Evolutionary conservation across 1,140 invertebrate genomes (phyloP), one percentile per base, ranked within the genome.

Genomic region (Gonioctena quinquepunctata): DNA sequence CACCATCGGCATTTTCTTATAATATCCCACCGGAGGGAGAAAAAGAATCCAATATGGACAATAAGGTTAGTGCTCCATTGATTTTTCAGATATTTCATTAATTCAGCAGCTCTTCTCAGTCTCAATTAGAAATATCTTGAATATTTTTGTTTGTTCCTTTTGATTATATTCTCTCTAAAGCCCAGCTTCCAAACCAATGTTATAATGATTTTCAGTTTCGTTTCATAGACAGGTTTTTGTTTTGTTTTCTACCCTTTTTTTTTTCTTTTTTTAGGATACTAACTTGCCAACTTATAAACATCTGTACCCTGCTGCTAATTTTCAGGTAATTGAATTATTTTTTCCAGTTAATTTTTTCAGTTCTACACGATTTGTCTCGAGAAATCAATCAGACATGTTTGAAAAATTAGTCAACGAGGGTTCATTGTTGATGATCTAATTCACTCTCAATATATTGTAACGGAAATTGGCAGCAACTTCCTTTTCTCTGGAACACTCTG

Each of bases 1-100:
- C n/a, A n/a, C n/a, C n/a, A n/a, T n/a, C n/a, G n/a, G 85, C 89
- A 16, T 90, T 91, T 82, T 89, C 88, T 0, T 94, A 93, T 71
- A 91, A 92, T 72, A 89, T 93, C 79, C 92, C 92, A 72, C 88
- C 88, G 7, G 84, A 80, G 22, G 84, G 87, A 70, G 84, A 83
- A 7, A 89, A 90, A 74, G 87, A 86, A 79, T 81, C 88, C 4
- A 90, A 87, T 76, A 89, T 87, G 66, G 86, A 87, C 78, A 89
- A 89, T 67, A 52, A 64, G 61, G 81, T 82, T 75, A 80, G 76
- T 72, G 19, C 54, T n/a, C 33, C 11, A 0, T 42, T 42, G 0
- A 42, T 42, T 42, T 25, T 7, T 27, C 18, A n/a, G 60, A 33
- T 23, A 49, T 22, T 65, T 63, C 63, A 61, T 60, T 18, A 49